Evolutionary conservation across 2,113 vertebrate species (phyloP), one percentile per base, ranked within the genome.

Genomic region (Alces alces): DNA sequence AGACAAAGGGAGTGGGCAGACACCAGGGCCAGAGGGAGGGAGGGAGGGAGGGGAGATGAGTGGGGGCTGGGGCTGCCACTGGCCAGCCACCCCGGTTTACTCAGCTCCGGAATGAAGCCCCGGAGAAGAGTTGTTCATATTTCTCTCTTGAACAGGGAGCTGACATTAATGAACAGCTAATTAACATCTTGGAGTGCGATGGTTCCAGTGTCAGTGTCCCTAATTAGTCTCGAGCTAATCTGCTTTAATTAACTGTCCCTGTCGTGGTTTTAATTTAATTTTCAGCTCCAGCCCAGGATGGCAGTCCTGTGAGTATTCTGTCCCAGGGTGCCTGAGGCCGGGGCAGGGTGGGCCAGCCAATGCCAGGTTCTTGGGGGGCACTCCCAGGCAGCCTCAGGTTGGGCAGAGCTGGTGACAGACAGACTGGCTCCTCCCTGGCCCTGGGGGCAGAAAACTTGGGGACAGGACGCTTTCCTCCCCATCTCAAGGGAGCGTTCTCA

Each of bases 191-290:
- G 97, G 98, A 98, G 98, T 98, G 98, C 73, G 97, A 98, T 98
- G 98, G 99, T 98, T 98, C 98, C 98, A 96, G 98, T 99, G 99
- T 99, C 99, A 98, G 97, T 45, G 96, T 98, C 98, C 98, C 98
- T 99, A 98, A 99, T 99, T 99, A 99, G 98, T 99, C 98, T 98
- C 96, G 33, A 97, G 92, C 98, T 99, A 99, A 99, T 99, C 99
- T 99, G 98, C 98, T 99, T 99, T 99, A 99, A 99, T 99, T 99
- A 99, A 99, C 98, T 99, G 98, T 99, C 99, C 98, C 98, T 98
- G 98, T 98, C 87, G 86, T 0, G 95, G 98, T 93, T 99, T 99
- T 99, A 99, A 99, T 99, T 99, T 98, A 99, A 99, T 99, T 99
- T 99, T 98, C 98, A 98, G 93, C 98, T 98, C 97, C 82, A 97